These are phyloP conservation scores for Rhincodon typus DNA, from an alignment of 2,797 vertebrate species.

Conservation along the genomic window DNA sequence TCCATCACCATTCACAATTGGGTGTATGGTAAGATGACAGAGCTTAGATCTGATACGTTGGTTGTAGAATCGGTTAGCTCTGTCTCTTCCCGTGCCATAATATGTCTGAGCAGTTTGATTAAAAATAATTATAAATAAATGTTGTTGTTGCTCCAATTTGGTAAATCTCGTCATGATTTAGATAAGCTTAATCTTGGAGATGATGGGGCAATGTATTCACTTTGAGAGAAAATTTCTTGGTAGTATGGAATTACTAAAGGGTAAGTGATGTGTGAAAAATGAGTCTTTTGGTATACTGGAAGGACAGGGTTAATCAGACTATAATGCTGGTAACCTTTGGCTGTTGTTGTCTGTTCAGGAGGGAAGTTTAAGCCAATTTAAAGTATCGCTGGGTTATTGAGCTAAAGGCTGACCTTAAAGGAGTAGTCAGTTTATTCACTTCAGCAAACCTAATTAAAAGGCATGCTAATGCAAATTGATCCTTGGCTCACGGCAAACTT, in stretches of 20 bases:
- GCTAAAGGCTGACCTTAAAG: slow-evolving; percentile 7
- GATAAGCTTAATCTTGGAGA: background rate
- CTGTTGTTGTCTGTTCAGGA: background rate
- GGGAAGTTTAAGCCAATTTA: background rate
- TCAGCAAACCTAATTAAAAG: background rate
- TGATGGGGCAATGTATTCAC: background rate
- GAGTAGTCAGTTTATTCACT: background rate
- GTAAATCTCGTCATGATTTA: background rate
- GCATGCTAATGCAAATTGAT: background rate
- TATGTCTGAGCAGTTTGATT: background rate
- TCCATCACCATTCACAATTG: too few species aligned
- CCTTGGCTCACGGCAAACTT: background rate
- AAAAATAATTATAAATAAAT: background rate
- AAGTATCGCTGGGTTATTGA: background rate
- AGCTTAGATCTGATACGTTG: too few species aligned
- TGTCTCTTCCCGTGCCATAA: too few species aligned
- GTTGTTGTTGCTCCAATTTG: background rate
- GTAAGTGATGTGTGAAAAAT: background rate
- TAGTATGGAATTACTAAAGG: background rate
- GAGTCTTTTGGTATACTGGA: background rate
- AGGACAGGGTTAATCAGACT: background rate
- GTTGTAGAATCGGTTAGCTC: too few species aligned
- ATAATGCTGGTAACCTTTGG: background rate
- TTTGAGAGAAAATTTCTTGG: background rate
- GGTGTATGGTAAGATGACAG: too few species aligned